Percentiles rank a stretch among this genome's conserved stretches.
These are phyloP conservation scores for Arenaria interpres DNA, from an alignment of 2,113 vertebrate genomes.

Conservation along the genomic window DNA sequence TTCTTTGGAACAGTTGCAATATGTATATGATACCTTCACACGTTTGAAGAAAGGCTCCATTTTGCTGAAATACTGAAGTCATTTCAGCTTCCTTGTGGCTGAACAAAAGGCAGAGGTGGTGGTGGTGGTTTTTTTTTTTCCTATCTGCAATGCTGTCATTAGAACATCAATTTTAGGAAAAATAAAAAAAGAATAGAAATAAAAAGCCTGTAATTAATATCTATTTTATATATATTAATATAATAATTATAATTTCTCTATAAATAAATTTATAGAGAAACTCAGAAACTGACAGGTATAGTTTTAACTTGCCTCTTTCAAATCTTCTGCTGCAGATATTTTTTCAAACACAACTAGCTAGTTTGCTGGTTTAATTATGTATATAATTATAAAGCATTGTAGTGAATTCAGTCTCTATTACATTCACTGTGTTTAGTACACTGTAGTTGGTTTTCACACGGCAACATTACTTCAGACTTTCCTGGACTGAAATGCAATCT, in stretches of 20 bases:
- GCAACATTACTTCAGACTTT: background rate
- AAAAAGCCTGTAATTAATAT: background rate
- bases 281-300: background rate
- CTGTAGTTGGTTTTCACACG: background rate
- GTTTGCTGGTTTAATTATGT: background rate
- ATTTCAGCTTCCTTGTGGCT: background rate
- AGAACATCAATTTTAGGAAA: background rate
- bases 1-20: background rate
- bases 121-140: background rate
- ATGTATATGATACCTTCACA: background rate
- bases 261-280: background rate
- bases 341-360: background rate
- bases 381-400: background rate
- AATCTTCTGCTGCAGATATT: background rate
- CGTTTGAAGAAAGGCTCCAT: background rate
- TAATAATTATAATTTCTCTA: no score
- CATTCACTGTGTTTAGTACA: background rate
- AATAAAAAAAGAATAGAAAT: background rate
- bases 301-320: background rate
- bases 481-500: background rate
- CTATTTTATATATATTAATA: no score
- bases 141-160: background rate
- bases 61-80: background rate
- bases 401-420: background rate
- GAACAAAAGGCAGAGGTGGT: background rate